Conservation (phyloP, 1,140 invertebrate species). For the Eupristina koningsbergeri region DNA sequence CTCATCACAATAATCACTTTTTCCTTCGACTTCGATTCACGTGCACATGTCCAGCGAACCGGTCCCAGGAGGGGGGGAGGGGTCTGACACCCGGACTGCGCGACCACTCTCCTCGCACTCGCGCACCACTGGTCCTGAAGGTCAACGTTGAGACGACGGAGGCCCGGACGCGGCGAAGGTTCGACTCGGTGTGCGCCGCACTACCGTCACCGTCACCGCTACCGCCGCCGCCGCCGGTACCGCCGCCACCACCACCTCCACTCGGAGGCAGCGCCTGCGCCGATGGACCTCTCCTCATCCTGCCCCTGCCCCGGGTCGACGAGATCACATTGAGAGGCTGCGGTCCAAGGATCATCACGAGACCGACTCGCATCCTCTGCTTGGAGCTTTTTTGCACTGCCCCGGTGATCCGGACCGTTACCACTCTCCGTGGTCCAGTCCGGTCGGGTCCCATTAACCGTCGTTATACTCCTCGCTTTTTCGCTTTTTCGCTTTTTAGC, state of each 20-base stretch:
- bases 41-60: not conserved
- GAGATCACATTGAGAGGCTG: too few species aligned
- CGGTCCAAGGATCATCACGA: too few species aligned
- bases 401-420: too few species aligned
- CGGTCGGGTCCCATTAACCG: too few species aligned
- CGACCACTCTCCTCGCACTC: not conserved
- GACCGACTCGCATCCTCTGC: too few species aligned
- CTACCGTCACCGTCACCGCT: not conserved
- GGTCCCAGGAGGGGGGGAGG: too few species aligned
- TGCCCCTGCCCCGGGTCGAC: not conserved
- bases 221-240: slow-evolving; percentile 13
- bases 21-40: not conserved
- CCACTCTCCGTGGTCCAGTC: too few species aligned
- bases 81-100: too few species aligned
- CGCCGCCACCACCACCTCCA: not conserved
- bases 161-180: slow-evolving; percentile 29
- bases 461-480: too few species aligned
- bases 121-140: not conserved
- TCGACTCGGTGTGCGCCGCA: slow-evolving; percentile 39
- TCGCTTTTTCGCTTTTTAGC: too few species aligned
- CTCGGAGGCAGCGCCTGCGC: not conserved
- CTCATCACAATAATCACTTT: slow-evolving; percentile 19
- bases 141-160: too few species aligned
- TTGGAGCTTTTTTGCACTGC: not conserved
- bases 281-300: not conserved